Percentiles rank a stretch among this genome's conserved stretches.
Evolutionary conservation across 2,797 vertebrate species (phyloP).

Genomic region (Euthynnus affinis): DNA sequence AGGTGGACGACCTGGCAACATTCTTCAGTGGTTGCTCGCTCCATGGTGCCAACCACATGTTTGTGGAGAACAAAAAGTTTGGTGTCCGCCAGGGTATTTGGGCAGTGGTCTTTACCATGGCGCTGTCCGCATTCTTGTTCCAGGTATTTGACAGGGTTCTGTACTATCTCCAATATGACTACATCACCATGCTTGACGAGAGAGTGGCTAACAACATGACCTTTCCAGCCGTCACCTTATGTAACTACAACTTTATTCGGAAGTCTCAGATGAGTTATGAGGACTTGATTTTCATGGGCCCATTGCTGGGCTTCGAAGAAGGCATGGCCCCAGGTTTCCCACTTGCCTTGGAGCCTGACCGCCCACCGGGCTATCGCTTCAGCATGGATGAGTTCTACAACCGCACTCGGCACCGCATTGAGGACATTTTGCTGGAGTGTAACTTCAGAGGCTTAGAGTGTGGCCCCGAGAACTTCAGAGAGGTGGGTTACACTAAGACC

Average conservation of each 20-base stretch:
- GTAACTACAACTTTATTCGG: constrained; percentile 93
- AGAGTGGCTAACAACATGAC: constrained; percentile 85
- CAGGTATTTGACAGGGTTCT: constrained; percentile 92
- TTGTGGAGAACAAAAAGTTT: constrained; percentile 88
- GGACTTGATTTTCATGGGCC: constrained; percentile 93
- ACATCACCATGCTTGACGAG: constrained; percentile 93
- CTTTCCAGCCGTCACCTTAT: constrained; percentile 94
- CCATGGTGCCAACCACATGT: constrained; percentile 94
- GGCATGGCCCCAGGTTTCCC: constrained; percentile 91
- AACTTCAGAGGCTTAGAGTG: constrained; percentile 90
- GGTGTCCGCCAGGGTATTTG: constrained; percentile 90
- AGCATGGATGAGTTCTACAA: constrained; percentile 92
- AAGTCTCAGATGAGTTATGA: constrained; percentile 92
- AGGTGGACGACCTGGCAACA: constrained; percentile 84
- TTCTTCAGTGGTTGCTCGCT: constrained; percentile 92
- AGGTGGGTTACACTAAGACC: constrained; percentile 81
- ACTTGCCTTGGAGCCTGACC: constrained; percentile 85
- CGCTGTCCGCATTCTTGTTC: constrained; percentile 90
- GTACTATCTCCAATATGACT: constrained; percentile 91
- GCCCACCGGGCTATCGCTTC: constrained; percentile 80
- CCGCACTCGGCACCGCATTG: constrained; percentile 93
- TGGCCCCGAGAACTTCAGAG: constrained; percentile 89
- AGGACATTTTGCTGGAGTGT: constrained; percentile 96
- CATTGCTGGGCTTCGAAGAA: constrained; percentile 91
- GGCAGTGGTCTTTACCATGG: constrained; percentile 89